Evolutionary conservation across 2,797 vertebrate species (phyloP).

Genomic region (Tympanoctomys barrerae): DNA sequence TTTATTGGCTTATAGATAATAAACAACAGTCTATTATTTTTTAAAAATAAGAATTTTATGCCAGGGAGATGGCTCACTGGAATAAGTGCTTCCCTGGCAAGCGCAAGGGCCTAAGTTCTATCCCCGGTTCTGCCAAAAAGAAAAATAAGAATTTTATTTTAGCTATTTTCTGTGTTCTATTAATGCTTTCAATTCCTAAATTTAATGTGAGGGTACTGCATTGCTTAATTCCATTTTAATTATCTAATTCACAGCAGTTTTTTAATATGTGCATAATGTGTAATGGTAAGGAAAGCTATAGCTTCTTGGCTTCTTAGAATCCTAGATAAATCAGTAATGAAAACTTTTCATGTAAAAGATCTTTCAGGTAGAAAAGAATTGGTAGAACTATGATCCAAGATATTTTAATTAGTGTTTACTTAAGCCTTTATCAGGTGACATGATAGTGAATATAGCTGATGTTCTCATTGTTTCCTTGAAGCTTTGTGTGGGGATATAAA

Average conservation of each 20-base stretch:
- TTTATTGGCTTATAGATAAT: slow-evolving; percentile 40
- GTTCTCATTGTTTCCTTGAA: slow-evolving; percentile 6
- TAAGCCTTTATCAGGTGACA: slow-evolving; percentile 32
- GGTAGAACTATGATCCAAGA: not conserved
- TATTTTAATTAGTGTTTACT: slow-evolving; percentile 35
- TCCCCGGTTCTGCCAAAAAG: too few relatives aligned
- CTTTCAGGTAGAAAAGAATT: slow-evolving; percentile 28
- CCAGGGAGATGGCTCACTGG: too few relatives aligned
- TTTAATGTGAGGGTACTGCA: not conserved
- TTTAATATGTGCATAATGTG: not conserved
- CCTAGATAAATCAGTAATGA: slow-evolving; percentile 39
- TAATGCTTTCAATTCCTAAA: slow-evolving; percentile 61
- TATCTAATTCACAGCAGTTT: slow-evolving; percentile 63
- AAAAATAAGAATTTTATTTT: slow-evolving; percentile 58
- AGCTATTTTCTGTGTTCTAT: not conserved
- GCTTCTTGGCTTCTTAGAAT: slow-evolving; percentile 59
- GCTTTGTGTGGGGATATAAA: slow-evolving; percentile 40
- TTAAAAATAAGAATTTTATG: slow-evolving; percentile 46
- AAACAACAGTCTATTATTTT: slow-evolving; percentile 47
- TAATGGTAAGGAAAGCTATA: slow-evolving; percentile 36
- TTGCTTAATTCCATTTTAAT: slow-evolving; percentile 35
- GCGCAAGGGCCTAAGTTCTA: too few relatives aligned
- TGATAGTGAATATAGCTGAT: not conserved
- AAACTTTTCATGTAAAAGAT: slow-evolving; percentile 36
- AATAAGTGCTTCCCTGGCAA: too few relatives aligned